Percentiles rank a stretch among this genome's conserved stretches.
Conservation (phyloP, 1,140 invertebrate genomes). For the Tetranychus cinnabarinus region DNA sequence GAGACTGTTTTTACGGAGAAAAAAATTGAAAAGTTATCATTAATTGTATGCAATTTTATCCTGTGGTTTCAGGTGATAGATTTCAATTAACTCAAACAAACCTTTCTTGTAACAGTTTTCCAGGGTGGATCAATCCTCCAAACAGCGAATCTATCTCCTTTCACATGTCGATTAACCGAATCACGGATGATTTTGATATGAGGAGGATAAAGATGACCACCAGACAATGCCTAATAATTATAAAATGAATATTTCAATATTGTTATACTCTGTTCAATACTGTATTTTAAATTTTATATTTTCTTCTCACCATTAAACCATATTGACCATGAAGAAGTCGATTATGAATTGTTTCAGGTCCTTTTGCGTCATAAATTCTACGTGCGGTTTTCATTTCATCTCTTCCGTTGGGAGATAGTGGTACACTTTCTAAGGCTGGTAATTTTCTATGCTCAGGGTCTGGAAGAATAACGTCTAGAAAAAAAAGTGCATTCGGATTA, state of each 20-base stretch:
- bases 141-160: constrained; percentile 65
- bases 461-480: background rate
- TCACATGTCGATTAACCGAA: constrained; percentile 44
- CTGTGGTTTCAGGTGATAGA: background rate
- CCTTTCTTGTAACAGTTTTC: constrained; percentile 76
- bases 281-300: background rate
- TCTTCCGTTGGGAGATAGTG: background rate
- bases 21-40: background rate
- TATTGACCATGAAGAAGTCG: constrained; percentile 62
- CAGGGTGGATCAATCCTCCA: constrained; percentile 85
- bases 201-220: constrained; percentile 47
- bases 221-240: constrained; percentile 35
- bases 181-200: constrained; percentile 75
- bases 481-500: background rate
- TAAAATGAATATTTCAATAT: background rate
- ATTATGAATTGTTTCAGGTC: constrained; percentile 63
- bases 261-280: no score
- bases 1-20: constrained; percentile 27
- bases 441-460: background rate
- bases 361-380: constrained; percentile 54
- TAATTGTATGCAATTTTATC: background rate
- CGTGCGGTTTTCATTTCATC: constrained; percentile 48
- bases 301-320: constrained; percentile 49
- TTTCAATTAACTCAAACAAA: constrained; percentile 13
- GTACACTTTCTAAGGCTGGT: background rate